Base-by-base conservation (phyloP, 2,888 invertebrate genomes). In the Acronicta alni region DNA sequence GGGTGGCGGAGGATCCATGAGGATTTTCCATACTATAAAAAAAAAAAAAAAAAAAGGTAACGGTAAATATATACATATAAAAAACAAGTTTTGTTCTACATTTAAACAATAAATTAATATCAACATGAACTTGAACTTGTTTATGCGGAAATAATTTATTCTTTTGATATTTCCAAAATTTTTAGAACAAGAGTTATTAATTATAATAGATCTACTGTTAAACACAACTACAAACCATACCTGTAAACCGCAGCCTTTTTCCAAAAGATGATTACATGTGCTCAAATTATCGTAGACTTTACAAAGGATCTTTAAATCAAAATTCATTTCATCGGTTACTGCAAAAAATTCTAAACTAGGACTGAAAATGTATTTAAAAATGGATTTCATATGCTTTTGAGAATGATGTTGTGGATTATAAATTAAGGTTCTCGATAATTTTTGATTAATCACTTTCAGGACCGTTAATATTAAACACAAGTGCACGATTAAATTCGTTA, bases 251-350 rank as follows among this genome's bases (percentile, higher is more conserved):
- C 89, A 88, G 63, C 73, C 73, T 45, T 83, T 82, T 62, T 89
- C 86, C 39, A 91, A 72, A 12, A 89, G 75, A 38, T 82, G 77
- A n/a, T 87, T 62, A 49, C 83, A 82, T 5, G 83, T 80, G 17
- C 77, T 81, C 7, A 89, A 67, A 48, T 86, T 80, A 17, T 89
- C 89, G 47, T 90, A 90, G 12, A 84, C 47, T 62, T 77, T 82
- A 68, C 86, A 87, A n/a, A 90, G 71, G 41, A 60, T 64, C 58
- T 81, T 89, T 3, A 89, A 32, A 44, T 75, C 75, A 30, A 69
- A 61, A n/a, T 6, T 35, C 0, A 35, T 35, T 5, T 35, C n/a
- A n/a, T 62, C 30, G 0, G 63, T 38, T 9, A 44, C 26, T 41
- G 43, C 35, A 1, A 67, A 39, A 35, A 75, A 69, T 44, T 64